A percentile compares a stretch with the other conserved stretches of the same genome.
Evolutionary conservation across 2,888 invertebrate species (phyloP).

Genomic region (Icerya purchasi): DNA sequence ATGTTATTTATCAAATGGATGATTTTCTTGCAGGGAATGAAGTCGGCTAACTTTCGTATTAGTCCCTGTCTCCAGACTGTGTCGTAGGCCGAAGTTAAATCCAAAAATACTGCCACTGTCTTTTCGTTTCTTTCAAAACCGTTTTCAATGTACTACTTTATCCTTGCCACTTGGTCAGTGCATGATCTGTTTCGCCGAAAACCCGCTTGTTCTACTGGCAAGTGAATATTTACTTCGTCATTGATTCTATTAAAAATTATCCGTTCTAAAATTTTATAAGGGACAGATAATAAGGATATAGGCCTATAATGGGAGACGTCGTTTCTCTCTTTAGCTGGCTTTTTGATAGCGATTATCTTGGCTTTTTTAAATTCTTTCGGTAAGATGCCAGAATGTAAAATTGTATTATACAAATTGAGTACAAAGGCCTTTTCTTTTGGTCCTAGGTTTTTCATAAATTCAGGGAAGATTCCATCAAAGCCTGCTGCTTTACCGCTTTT

Average conservation of each 20-base stretch:
- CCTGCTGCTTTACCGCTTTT: neutral
- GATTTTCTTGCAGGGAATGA: neutral
- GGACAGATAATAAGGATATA: neutral
- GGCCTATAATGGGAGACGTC: neutral
- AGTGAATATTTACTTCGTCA: neutral
- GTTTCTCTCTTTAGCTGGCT: neutral
- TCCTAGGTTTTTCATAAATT: neutral
- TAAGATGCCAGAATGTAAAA: neutral
- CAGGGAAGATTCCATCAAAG: neutral
- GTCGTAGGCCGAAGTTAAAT: neutral
- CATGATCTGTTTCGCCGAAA: neutral
- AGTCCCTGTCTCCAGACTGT: neutral
- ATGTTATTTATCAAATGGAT: neutral
- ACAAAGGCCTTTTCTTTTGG: neutral
- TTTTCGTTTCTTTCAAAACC: neutral
- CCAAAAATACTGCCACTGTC: neutral
- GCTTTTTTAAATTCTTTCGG: neutral
- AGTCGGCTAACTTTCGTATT: neutral
- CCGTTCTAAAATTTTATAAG: neutral
- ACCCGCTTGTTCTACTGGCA: neutral
- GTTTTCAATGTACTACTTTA: neutral
- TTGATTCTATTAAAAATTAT: neutral
- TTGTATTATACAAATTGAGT: neutral
- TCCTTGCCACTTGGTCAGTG: neutral
- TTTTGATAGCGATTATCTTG: neutral